Conservation (phyloP, 2,888 invertebrate species). For the Papilio demoleus region DNA sequence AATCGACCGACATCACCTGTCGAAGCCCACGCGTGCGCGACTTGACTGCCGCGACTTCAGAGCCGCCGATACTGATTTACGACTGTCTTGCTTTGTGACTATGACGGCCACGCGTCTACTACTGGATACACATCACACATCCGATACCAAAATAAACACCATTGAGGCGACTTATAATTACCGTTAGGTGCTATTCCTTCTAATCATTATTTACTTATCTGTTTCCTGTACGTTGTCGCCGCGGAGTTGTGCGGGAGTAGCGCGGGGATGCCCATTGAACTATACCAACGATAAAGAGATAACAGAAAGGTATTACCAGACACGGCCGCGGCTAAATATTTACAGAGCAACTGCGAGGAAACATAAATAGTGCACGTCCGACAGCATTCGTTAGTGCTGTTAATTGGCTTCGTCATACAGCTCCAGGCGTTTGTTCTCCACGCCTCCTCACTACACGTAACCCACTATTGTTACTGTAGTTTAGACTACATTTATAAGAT, state of each 20-base stretch:
- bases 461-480: slow-evolving; percentile 1
- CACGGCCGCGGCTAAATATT: slow-evolving; percentile 77
- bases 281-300: slow-evolving; percentile 71
- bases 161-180: slow-evolving; percentile 62
- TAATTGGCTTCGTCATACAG: slow-evolving; percentile 78
- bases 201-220: slow-evolving; percentile 70
- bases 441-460: slow-evolving; percentile 42
- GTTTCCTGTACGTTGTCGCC: slow-evolving; percentile 65
- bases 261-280: slow-evolving; percentile 60
- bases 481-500: slow-evolving; percentile 1
- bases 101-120: slow-evolving; percentile 55
- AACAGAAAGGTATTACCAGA: slow-evolving; percentile 75
- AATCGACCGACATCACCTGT: slow-evolving; percentile 75
- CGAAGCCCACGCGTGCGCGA: slow-evolving; percentile 64
- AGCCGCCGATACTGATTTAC: slow-evolving; percentile 35
- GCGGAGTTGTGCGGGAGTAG: slow-evolving; percentile 31
- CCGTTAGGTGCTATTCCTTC: slow-evolving; percentile 58
- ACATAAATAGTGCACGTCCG: slow-evolving; percentile 77
- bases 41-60: slow-evolving; percentile 42
- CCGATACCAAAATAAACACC: slow-evolving; percentile 63
- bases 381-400: slow-evolving; percentile 75
- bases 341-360: slow-evolving; percentile 76
- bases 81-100: slow-evolving; percentile 14
- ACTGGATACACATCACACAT: slow-evolving; percentile 45
- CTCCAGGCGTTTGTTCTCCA: slow-evolving; percentile 55